Percentiles rank a stretch among this genome's conserved stretches.
Conservation (phyloP, 2,888 invertebrate species). For the Sesamia inferens region DNA sequence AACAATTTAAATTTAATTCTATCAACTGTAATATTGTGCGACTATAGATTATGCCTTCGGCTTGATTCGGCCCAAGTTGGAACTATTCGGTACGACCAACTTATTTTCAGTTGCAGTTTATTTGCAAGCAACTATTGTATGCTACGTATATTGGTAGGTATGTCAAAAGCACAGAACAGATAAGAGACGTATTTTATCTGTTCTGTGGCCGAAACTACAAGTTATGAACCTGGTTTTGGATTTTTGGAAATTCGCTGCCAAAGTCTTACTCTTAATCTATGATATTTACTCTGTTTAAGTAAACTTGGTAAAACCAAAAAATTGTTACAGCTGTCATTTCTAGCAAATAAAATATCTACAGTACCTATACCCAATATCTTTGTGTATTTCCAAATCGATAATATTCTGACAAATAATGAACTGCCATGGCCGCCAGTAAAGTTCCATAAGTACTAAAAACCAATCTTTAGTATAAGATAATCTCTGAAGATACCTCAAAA, state of each 20-base stretch:
- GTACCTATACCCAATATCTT: not conserved
- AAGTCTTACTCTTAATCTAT: not conserved
- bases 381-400: too few relatives aligned
- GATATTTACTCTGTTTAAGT: too few relatives aligned
- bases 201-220: too few relatives aligned
- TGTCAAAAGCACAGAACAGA: too few relatives aligned
- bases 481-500: constrained; percentile 3
- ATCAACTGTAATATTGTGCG: constrained; percentile 59
- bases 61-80: constrained; percentile 35
- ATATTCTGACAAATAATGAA: not conserved
- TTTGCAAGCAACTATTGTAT: constrained; percentile 30
- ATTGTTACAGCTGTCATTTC: not conserved
- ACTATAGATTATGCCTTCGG: constrained; percentile 52
- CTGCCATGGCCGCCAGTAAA: not conserved
- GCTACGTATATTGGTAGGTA: not conserved
- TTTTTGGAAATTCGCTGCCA: not conserved
- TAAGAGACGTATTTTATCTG: too few relatives aligned
- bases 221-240: not conserved
- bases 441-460: not conserved
- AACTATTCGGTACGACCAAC: constrained; percentile 27
- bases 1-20: constrained; percentile 60
- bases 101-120: constrained; percentile 34
- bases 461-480: constrained; percentile 24
- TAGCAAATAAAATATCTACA: not conserved
- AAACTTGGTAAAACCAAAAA: not conserved